Evolutionary conservation across 1,140 invertebrate species (phyloP).

Genomic region (Plectus sambesii): DNA sequence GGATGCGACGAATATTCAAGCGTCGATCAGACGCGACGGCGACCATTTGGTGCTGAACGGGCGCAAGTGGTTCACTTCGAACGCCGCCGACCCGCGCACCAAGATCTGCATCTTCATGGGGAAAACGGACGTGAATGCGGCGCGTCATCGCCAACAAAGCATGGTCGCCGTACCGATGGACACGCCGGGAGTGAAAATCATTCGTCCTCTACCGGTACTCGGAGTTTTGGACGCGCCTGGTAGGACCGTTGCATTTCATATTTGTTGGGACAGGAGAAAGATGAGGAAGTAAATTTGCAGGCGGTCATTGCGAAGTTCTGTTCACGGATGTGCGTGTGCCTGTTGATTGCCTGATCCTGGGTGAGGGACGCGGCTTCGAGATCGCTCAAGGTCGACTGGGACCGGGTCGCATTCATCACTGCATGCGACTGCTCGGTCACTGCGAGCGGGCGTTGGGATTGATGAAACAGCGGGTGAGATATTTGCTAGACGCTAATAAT

Average conservation of each 20-base stretch:
- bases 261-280: too few relatives aligned
- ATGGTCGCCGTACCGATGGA: slow-evolving; percentile 52
- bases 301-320: slow-evolving; percentile 49
- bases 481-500: not conserved
- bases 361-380: slow-evolving; percentile 51
- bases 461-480: slow-evolving; percentile 48
- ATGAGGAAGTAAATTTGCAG: too few relatives aligned
- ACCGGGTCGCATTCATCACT: slow-evolving; percentile 51
- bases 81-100: slow-evolving; percentile 48
- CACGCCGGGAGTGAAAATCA: slow-evolving; percentile 47
- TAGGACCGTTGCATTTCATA: slow-evolving; percentile 21
- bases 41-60: slow-evolving; percentile 49
- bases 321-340: slow-evolving; percentile 51
- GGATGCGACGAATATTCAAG: slow-evolving; percentile 51
- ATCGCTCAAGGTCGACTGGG: slow-evolving; percentile 52
- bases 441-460: slow-evolving; percentile 47
- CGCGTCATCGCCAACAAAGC: slow-evolving; percentile 47
- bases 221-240: slow-evolving; percentile 50
- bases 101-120: slow-evolving; percentile 51
- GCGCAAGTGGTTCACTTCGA: slow-evolving; percentile 51
- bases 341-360: slow-evolving; percentile 46
- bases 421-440: slow-evolving; percentile 50
- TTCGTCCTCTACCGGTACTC: slow-evolving; percentile 48
- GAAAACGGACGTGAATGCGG: slow-evolving; percentile 42
- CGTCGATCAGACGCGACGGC: slow-evolving; percentile 46